Base-by-base conservation (phyloP, 1,140 invertebrate species). In the Berghia stephanieae region DNA sequence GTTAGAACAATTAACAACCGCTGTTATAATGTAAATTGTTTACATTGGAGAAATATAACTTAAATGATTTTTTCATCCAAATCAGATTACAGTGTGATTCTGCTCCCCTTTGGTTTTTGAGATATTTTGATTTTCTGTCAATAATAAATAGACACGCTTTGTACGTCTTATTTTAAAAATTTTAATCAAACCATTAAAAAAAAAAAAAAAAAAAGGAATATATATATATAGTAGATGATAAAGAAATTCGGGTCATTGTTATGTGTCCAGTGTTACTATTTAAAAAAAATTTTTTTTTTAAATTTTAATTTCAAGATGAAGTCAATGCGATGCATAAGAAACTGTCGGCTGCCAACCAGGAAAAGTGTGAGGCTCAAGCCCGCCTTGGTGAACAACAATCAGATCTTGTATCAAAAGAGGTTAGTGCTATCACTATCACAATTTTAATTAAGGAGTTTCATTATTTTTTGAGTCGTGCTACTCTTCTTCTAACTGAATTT, bases 351-450 rank as follows among this genome's bases (percentile, higher is more conserved):
- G 83, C 86, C 5, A 90, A 89, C 77, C 84, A 84, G 73, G 84
- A 84, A 36, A 96, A 96, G 90, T 96, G 94, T 90, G 94, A 95
- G 90, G 94, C 95, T 6, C 86, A 96, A 36, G 92, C 93, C 24
- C 92, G 94, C 67, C 91, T 93, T 69, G 94, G 96, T 89, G 95
- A 96, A 90, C 90, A 95, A 27, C 92, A 93, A 80, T 94, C 93
- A 80, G 93, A 93, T 83, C 94, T 96, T 89, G 90, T 95, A 34
- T 92, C 93, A 13, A 86, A 95, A 34, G 93, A 96, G 84, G 88
- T 89, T 81, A 55, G 77, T 63, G 21, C 21, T 18, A 8, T 49
- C n/a, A 46, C 24, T 67, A 40, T 60, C 27, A 18, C n/a, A 4
- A 13, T 57, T 2, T 71, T 0, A 63, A n/a, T n/a, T n/a, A n/a